A percentile compares a stretch with the other conserved stretches of the same genome.
These are phyloP conservation scores for Eristalinus sepulchralis DNA, from an alignment of 2,888 invertebrate species.

Conservation along the genomic window DNA sequence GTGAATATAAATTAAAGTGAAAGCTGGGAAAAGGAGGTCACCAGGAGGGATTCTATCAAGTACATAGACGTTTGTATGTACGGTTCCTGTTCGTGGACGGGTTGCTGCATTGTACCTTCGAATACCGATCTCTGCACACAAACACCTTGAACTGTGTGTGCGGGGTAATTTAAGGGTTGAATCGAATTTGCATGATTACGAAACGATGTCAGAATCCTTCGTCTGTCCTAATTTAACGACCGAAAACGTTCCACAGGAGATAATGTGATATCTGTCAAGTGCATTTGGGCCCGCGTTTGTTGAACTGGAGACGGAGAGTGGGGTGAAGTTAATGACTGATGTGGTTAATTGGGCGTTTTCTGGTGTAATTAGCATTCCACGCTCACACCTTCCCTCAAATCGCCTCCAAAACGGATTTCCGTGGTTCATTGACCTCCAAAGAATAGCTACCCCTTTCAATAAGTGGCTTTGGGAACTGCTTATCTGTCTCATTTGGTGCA, in stretches of 20 bases:
- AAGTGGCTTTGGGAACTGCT: not conserved
- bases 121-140: too few species aligned
- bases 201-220: conserved; percentile 21
- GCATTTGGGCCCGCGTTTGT: conserved; percentile 16
- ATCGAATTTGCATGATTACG: conserved; percentile 50
- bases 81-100: not conserved
- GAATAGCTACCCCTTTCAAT: not conserved
- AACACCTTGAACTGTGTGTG: too few species aligned
- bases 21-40: conserved; percentile 35
- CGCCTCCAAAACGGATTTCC: not conserved
- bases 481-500: not conserved
- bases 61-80: not conserved
- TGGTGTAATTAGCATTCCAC: not conserved
- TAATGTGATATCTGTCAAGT: conserved; percentile 35
- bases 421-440: not conserved
- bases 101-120: conserved; percentile 11
- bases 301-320: not conserved
- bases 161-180: conserved; percentile 44
- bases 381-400: too few species aligned
- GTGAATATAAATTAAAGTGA: conserved; percentile 37
- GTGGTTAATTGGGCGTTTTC: not conserved
- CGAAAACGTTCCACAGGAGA: not conserved
- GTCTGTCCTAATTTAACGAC: not conserved
- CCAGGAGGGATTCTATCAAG: not conserved
- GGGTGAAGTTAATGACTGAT: not conserved